phyloP scores from a whole-genome alignment of 1,140 invertebrate species.

The Anadara kagoshimensis region DNA sequence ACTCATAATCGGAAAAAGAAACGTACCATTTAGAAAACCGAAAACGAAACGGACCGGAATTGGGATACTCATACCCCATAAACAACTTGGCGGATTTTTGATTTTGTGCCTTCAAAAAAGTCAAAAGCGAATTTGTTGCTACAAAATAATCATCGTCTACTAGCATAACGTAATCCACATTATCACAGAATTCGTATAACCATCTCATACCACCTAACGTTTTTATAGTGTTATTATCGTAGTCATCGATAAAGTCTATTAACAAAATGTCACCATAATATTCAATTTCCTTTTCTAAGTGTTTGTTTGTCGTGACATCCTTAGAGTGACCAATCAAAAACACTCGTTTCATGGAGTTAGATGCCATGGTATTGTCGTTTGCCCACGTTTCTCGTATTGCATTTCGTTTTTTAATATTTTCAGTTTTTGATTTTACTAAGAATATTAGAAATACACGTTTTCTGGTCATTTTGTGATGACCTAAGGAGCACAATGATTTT shows the following conservation, averaged over 20 bases:
- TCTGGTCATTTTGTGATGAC: too few relatives aligned
- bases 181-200: constrained; percentile 10
- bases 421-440: constrained; percentile 30
- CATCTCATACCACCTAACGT: constrained; percentile 20
- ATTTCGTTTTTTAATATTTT: constrained; percentile 17
- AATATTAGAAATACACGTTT: constrained; percentile 12
- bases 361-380: background rate
- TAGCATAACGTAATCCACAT: constrained; percentile 15
- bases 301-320: background rate
- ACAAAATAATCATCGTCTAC: constrained; percentile 29
- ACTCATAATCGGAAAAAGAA: constrained; percentile 13
- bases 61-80: background rate
- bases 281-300: constrained; percentile 6
- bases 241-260: constrained; percentile 26
- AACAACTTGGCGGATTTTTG: constrained; percentile 8
- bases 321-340: constrained; percentile 22
- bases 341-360: background rate
- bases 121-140: background rate
- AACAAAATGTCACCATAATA: constrained; percentile 16
- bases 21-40: constrained; percentile 21
- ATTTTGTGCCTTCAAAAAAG: constrained; percentile 4
- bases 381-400: constrained; percentile 22
- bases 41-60: background rate
- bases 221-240: constrained; percentile 24
- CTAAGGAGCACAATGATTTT: too few relatives aligned